These are phyloP conservation scores for Nannobrachium achirus DNA, from an alignment of 2,113 vertebrate species.

Conservation along the genomic window DNA sequence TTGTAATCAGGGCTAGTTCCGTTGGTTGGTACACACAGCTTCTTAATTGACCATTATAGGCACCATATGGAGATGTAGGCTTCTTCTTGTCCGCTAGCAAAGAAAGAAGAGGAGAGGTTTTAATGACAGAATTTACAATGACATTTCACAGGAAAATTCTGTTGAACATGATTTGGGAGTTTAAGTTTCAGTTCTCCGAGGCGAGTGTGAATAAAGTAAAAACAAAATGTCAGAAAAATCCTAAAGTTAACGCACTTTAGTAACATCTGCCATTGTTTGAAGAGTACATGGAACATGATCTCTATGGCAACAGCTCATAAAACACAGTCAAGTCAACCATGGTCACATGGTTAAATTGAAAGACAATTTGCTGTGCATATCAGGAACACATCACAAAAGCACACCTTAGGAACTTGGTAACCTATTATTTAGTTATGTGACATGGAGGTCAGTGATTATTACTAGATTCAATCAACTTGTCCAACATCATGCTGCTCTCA, in stretches of 20 bases:
- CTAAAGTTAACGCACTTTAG: background rate
- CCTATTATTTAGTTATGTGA: background rate
- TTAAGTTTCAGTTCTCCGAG: background rate
- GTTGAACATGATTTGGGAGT: background rate
- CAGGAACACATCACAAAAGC: background rate
- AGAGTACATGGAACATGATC: background rate
- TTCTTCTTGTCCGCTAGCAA: conserved; percentile 78
- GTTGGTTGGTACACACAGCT: conserved; percentile 92
- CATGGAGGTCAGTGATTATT: background rate
- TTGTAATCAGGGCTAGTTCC: conserved; percentile 90
- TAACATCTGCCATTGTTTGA: conserved; percentile 16
- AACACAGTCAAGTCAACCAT: background rate
- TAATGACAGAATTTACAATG: background rate
- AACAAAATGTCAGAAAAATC: background rate
- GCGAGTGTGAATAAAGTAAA: background rate
- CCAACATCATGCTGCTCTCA: background rate
- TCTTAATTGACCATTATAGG: conserved; percentile 85
- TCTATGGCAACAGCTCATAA: conserved; percentile 14
- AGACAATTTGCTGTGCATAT: background rate
- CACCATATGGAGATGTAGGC: conserved; percentile 84
- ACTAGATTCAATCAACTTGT: background rate
- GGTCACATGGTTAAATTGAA: background rate
- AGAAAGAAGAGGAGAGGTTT: conserved; percentile 6
- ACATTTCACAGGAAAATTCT: background rate
- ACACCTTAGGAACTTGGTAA: too few relatives aligned